These are phyloP conservation scores for Dichetophora obliterata DNA, from an alignment of 2,888 invertebrate genomes.

Conservation along the genomic window DNA sequence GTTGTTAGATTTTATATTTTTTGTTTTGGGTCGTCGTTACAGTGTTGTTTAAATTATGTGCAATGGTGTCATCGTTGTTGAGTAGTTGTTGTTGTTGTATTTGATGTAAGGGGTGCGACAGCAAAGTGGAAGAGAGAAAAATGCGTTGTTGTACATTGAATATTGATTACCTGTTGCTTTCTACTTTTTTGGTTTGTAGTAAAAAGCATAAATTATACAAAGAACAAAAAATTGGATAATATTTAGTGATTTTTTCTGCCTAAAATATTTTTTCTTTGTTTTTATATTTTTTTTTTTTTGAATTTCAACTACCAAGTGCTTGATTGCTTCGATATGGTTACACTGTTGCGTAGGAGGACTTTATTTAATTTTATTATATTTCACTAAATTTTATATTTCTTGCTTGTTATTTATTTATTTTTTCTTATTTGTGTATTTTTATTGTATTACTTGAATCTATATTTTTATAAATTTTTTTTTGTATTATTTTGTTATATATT, in stretches of 20 bases:
- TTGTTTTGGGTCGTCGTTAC: not conserved
- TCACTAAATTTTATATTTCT: not conserved
- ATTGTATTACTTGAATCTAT: not conserved
- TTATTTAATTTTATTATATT: not conserved
- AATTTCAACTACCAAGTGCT: constrained; percentile 19
- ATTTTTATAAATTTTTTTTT: not conserved
- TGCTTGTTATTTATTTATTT: not conserved
- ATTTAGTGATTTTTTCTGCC: not conserved
- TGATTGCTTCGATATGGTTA: constrained; percentile 11
- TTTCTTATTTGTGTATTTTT: too few species aligned
- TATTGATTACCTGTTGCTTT: constrained; percentile 27
- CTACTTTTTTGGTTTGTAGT: not conserved
- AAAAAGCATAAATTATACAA: not conserved
- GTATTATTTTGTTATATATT: not conserved
- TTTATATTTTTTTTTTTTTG: not conserved
- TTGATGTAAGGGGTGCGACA: not conserved
- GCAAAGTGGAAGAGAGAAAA: constrained; percentile 39
- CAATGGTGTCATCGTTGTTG: constrained; percentile 35
- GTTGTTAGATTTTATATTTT: not conserved
- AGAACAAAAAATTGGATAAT: constrained; percentile 8
- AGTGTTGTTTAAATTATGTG: not conserved
- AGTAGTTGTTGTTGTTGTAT: constrained; percentile 40
- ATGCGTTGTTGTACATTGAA: constrained; percentile 6
- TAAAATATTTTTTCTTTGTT: not conserved
- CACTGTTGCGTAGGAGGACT: not conserved